Evolutionary conservation across 2,113 vertebrate species (phyloP).

Genomic region (Psittacula cyanocephala): DNA sequence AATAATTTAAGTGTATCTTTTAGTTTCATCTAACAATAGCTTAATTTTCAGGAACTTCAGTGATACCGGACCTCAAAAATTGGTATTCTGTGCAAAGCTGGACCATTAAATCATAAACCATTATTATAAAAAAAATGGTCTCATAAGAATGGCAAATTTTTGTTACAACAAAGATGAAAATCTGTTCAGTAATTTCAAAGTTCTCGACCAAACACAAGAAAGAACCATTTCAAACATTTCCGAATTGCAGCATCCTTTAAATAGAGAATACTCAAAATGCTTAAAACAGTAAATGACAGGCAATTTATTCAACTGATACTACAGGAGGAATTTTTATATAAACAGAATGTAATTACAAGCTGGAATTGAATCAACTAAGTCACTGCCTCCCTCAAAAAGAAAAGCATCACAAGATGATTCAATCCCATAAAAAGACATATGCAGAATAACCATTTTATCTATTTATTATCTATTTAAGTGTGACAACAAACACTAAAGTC

Average conservation of each 20-base stretch:
- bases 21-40: background rate
- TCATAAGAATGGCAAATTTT: background rate
- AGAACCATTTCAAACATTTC: background rate
- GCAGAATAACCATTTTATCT: background rate
- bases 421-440: background rate
- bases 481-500: background rate
- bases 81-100: background rate
- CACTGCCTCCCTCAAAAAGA: background rate
- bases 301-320: background rate
- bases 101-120: background rate
- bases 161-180: background rate
- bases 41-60: background rate
- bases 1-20: background rate
- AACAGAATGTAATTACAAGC: background rate
- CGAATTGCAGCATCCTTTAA: background rate
- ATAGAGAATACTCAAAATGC: background rate
- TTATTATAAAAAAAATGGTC: background rate
- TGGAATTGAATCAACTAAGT: background rate
- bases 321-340: background rate
- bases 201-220: background rate
- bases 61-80: background rate
- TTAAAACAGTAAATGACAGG: background rate
- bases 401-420: background rate
- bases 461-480: background rate
- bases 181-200: background rate